These are phyloP conservation scores for Panthera uncia DNA, from an alignment of 2,113 vertebrate genomes.

Conservation along the genomic window DNA sequence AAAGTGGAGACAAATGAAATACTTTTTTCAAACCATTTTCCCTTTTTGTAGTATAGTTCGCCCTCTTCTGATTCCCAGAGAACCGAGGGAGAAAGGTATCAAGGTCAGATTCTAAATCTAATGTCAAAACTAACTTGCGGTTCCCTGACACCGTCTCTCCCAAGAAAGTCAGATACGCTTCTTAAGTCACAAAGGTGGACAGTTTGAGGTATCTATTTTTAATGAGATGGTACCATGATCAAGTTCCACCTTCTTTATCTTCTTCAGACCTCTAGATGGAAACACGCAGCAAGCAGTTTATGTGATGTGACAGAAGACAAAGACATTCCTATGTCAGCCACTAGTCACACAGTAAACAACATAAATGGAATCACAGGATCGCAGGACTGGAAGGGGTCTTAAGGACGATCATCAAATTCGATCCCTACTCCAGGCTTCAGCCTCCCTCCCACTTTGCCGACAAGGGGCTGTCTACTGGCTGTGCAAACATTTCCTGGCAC, in stretches of 20 bases:
- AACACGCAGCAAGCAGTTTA: neutral
- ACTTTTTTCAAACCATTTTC: neutral
- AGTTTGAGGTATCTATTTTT: constrained; percentile 46
- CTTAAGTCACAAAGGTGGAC: neutral
- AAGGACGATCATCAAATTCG: neutral
- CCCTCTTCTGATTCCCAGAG: neutral
- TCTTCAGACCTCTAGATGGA: neutral
- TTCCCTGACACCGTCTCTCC: neutral
- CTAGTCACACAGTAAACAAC: neutral
- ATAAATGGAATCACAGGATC: neutral
- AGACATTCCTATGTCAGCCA: neutral
- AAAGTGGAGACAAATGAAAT: neutral
- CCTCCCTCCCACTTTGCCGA: neutral
- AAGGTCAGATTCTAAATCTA: neutral
- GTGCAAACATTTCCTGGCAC: neutral
- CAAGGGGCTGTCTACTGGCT: neutral
- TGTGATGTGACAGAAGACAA: neutral
- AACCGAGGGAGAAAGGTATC: neutral
- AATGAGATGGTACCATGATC: constrained; percentile 44
- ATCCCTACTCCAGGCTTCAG: neutral
- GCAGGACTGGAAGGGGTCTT: neutral
- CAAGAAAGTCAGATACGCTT: neutral
- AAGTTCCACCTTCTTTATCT: neutral
- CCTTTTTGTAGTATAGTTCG: constrained; percentile 22
- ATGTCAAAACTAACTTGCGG: neutral